Percentiles rank a stretch among this genome's conserved stretches.
Conservation (phyloP, 2,113 vertebrate genomes). For the Seriola rivoliana region DNA sequence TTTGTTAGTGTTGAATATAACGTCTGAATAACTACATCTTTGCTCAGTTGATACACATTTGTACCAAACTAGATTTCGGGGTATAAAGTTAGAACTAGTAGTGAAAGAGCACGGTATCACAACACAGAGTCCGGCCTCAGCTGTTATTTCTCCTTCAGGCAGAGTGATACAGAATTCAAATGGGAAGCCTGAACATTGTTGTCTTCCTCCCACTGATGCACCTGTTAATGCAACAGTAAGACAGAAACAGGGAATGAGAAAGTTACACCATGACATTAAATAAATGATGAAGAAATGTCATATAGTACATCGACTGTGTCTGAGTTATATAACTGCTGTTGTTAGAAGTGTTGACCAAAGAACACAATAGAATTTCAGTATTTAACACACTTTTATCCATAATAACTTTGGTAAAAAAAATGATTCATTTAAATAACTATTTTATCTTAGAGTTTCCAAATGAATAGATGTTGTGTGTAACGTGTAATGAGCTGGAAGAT, state of each 20-base stretch:
- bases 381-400: background rate
- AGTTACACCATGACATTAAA: background rate
- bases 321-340: no score
- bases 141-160: slow-evolving; percentile 16
- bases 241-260: background rate
- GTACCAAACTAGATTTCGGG: slow-evolving; percentile 51
- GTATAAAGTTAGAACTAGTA: rapidly evolving
- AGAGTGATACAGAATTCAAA: slow-evolving; percentile 23
- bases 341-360: no score
- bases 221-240: slow-evolving; percentile 5
- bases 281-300: background rate
- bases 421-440: background rate
- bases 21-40: background rate
- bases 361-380: background rate
- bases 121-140: slow-evolving; percentile 65
- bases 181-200: no score
- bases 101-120: slow-evolving; percentile 62
- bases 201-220: rapidly evolving
- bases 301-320: no score
- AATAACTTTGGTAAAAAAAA: background rate
- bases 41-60: background rate
- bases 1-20: slow-evolving; percentile 28
- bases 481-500: no score
- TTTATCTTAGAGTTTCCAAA: background rate
- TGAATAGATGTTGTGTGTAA: no score